These are phyloP conservation scores for Drosophila guanche DNA, from an alignment of 1,140 invertebrate species.

Conservation along the genomic window DNA sequence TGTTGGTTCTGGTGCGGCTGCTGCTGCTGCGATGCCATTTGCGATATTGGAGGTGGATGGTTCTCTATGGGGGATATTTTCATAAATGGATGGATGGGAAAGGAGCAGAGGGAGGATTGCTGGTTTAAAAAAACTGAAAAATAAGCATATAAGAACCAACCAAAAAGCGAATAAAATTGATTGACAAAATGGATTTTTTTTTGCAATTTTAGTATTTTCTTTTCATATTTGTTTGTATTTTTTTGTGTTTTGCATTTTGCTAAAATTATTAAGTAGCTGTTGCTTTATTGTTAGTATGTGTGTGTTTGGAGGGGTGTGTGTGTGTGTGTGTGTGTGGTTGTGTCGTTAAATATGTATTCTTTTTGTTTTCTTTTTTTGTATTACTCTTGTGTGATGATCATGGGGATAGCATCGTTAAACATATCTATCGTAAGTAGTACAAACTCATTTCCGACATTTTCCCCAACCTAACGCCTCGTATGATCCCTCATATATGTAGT, in stretches of 20 bases:
- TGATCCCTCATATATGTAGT: constrained; percentile 21
- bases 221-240: constrained; percentile 30
- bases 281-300: constrained; percentile 70
- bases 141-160: constrained; percentile 22
- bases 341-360: constrained; percentile 59
- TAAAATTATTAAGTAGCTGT: constrained; percentile 81
- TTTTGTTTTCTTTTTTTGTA: constrained; percentile 28
- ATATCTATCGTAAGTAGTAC: constrained; percentile 20
- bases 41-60: constrained; percentile 35
- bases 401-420: constrained; percentile 38
- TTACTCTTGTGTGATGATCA: constrained; percentile 66
- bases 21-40: constrained; percentile 23
- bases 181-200: constrained; percentile 25
- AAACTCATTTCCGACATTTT: constrained; percentile 5
- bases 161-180: constrained; percentile 31
- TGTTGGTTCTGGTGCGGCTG: constrained; percentile 12
- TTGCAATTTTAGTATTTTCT: constrained; percentile 42
- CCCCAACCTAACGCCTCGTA: too few species aligned
- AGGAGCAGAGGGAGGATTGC: neutral
- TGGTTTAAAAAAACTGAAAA: neutral
- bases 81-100: neutral
- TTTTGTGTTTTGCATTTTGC: constrained; percentile 67
- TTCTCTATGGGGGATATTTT: constrained; percentile 36
- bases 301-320: constrained; percentile 32
- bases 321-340: constrained; percentile 19